These are phyloP conservation scores for Potorous gilbertii DNA, from an alignment of 2,797 vertebrate genomes.

Conservation along the genomic window DNA sequence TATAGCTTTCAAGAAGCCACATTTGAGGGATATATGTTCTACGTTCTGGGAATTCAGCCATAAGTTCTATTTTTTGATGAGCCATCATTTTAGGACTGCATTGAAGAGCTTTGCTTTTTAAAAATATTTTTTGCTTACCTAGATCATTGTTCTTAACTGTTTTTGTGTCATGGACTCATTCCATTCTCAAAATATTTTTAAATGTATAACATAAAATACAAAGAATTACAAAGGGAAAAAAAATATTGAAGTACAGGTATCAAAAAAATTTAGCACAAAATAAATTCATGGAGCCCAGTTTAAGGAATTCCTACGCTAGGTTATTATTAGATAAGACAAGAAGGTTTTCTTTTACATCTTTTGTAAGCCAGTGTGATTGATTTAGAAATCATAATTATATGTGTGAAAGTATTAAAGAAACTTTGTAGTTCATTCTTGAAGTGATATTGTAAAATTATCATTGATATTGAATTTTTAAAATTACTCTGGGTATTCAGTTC, in stretches of 20 bases:
- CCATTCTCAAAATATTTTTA: neutral
- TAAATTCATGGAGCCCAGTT: neutral
- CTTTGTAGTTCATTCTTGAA: neutral
- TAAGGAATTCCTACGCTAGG: neutral
- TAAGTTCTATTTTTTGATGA: neutral
- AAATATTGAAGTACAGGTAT: neutral
- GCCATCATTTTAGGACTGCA: neutral
- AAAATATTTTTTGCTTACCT: neutral
- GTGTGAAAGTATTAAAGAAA: neutral
- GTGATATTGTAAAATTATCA: neutral
- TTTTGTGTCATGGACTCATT: neutral
- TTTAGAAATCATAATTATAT: neutral
- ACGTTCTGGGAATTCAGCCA: neutral
- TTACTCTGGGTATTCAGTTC: neutral
- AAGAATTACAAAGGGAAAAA: neutral
- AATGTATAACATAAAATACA: neutral
- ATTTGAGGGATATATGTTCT: neutral
- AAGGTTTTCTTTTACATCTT: neutral
- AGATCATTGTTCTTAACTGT: neutral
- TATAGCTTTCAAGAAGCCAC: neutral
- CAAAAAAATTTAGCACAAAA: neutral
- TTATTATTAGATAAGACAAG: neutral
- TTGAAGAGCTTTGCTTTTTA: neutral
- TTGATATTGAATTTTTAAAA: neutral
- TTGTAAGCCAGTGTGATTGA: neutral